Evolutionary conservation across 2,113 vertebrate genomes (phyloP), one percentile per base, ranked within the genome.

Genomic region (Percina caprodes): DNA sequence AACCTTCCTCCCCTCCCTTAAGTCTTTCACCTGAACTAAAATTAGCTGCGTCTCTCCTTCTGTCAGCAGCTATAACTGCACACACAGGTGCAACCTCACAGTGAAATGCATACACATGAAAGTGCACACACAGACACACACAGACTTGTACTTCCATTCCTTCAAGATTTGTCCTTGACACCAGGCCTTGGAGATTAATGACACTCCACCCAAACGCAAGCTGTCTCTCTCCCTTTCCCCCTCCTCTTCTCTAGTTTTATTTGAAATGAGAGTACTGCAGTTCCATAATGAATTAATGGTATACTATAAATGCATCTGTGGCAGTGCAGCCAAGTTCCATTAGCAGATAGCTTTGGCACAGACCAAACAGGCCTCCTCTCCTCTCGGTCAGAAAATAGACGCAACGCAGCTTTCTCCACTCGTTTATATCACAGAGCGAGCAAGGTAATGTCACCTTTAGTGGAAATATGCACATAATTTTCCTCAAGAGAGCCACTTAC

Each of bases 381-480:
- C 68, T 48, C 82, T 83, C 60, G 39, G 21, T 82, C 82, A 74
- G 59, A 74, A 78, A 82, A 88, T 58, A 76, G 54, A 74, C 35
- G 78, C 65, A 24, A 59, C 46, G 9, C 82, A 69, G 76, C 81
- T 77, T 49, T 69, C 74, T 79, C 68, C 66, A 3, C 33, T 76
- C 51, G 11, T 72, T 87, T 78, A 75, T 84, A 84, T 86, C 66
- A 48, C 66, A 21, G 67, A 48, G 60, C n/a, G 4, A 65, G 86
- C 85, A 19, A 84, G 80, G 81, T 92, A 88, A 93, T 92, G 91
- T 91, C 93, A 92, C 93, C 93, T 93, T 92, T 92, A 72, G 77
- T 33, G 30, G 86, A 90, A 88, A 93, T 92, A 93, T 93, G 93
- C 91, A 89, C 93, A 93, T 94, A 87, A 93, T 92, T 92, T 89